A percentile compares a stretch with the other conserved stretches of the same genome.
Conservation (phyloP, 2,797 vertebrate species). For the Hippocampus kuda region DNA sequence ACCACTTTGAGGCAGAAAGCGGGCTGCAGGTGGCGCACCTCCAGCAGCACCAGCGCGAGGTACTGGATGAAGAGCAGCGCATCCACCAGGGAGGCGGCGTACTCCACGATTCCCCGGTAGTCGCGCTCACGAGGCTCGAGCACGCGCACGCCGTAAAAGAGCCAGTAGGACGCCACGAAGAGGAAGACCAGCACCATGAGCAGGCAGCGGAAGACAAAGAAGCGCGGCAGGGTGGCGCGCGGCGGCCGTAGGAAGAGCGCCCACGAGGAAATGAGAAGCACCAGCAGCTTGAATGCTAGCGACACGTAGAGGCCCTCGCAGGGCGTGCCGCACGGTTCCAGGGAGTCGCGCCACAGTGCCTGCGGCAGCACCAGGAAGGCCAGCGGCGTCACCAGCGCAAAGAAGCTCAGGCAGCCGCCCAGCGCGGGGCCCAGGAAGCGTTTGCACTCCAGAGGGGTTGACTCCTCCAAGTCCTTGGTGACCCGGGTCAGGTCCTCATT, state of each 20-base stretch:
- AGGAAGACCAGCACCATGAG: slow-evolving; percentile 87
- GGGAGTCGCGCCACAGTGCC: slow-evolving; percentile 75
- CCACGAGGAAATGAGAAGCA: slow-evolving; percentile 86
- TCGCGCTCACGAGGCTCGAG: slow-evolving; percentile 74
- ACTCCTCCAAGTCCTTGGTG: slow-evolving; percentile 87
- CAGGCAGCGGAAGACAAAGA: slow-evolving; percentile 80
- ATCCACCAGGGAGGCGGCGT: slow-evolving; percentile 81
- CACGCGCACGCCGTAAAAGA: slow-evolving; percentile 83
- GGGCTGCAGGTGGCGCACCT: slow-evolving; percentile 83
- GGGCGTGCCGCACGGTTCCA: slow-evolving; percentile 78
- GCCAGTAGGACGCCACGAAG: slow-evolving; percentile 85
- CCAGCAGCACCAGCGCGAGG: slow-evolving; percentile 81
- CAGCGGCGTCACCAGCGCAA: slow-evolving; percentile 79
- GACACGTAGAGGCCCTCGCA: slow-evolving; percentile 90
- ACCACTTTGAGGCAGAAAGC: slow-evolving; percentile 89
- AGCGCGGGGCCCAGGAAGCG: slow-evolving; percentile 74
- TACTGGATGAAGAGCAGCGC: slow-evolving; percentile 88
- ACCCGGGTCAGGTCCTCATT: slow-evolving; percentile 86
- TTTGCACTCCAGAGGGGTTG: slow-evolving; percentile 77
- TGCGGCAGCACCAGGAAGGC: slow-evolving; percentile 87
- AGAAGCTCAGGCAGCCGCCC: slow-evolving; percentile 74
- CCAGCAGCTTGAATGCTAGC: slow-evolving; percentile 87
- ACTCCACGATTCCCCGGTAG: slow-evolving; percentile 84
- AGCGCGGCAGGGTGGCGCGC: slow-evolving; percentile 76
- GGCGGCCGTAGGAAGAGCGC: slow-evolving; percentile 84